These are phyloP conservation scores for Corticium candelabrum DNA, from an alignment of 37 sponge, comb jelly and placozoan species.

Conservation along the genomic window DNA sequence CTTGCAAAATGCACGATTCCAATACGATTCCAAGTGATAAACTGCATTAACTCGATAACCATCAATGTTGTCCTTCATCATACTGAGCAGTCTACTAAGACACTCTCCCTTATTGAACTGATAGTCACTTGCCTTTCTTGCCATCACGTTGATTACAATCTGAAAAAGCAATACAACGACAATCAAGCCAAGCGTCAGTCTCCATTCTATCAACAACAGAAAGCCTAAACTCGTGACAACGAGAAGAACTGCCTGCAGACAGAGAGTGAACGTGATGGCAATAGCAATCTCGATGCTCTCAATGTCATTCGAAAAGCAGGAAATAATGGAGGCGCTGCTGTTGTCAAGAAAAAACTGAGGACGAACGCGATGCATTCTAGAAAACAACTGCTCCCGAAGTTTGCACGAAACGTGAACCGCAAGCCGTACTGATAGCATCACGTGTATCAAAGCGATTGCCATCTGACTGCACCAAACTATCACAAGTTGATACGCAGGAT, in stretches of 20 bases:
- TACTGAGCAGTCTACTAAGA: not conserved
- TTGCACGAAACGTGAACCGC: conserved; percentile 19
- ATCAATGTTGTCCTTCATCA: conserved; percentile 32
- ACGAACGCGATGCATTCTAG: conserved; percentile 13
- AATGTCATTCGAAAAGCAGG: conserved; percentile 33
- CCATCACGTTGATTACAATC: not conserved
- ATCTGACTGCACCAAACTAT: not conserved
- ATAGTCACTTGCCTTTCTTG: not conserved
- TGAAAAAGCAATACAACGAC: conserved; percentile 8
- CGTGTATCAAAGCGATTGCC: not conserved
- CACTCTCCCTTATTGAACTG: conserved; percentile 25
- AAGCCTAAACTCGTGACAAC: conserved; percentile 8
- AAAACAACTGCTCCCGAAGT: conserved; percentile 17
- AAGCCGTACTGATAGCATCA: not conserved
- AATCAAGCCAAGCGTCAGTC: conserved; percentile 18
- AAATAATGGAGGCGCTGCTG: conserved; percentile 2
- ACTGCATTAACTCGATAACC: conserved; percentile 28
- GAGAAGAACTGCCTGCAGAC: conserved; percentile 13
- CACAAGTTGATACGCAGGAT: not conserved
- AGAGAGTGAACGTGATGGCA: conserved; percentile 8
- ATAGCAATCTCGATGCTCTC: conserved; percentile 19
- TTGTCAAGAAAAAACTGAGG: conserved; percentile 9
- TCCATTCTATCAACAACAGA: conserved; percentile 20
- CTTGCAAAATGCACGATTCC: conserved; percentile 8
- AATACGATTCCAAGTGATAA: conserved; percentile 15